Percentiles rank a stretch among this genome's conserved stretches.
Conservation (phyloP, 1,140 invertebrate genomes). For the Anastatus disparis region DNA sequence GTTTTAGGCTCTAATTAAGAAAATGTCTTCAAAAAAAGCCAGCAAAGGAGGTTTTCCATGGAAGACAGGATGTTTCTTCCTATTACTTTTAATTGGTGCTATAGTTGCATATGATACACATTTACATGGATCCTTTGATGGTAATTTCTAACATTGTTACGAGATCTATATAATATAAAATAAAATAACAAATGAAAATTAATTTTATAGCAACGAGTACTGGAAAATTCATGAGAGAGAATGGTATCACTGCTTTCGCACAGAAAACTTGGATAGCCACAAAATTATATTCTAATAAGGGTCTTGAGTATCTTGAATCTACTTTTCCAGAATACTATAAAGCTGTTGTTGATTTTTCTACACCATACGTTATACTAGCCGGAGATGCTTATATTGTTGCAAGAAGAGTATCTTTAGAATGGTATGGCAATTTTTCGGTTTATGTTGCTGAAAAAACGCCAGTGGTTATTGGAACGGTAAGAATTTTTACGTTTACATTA, state of each 20-base stretch:
- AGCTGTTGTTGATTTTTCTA: conserved; percentile 65
- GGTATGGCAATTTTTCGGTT: conserved; percentile 67
- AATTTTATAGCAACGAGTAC: conserved; percentile 66
- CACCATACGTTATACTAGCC: conserved; percentile 72
- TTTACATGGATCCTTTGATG: conserved; percentile 60
- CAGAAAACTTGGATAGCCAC: conserved; percentile 70
- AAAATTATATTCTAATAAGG: conserved; percentile 68
- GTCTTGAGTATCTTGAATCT: conserved; percentile 73
- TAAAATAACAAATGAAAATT: neutral
- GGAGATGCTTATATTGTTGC: conserved; percentile 69
- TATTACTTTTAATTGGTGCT: conserved; percentile 56
- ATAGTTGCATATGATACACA: conserved; percentile 59
- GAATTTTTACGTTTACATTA: conserved; percentile 50
- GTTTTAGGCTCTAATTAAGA: conserved; percentile 53
- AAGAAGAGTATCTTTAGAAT: conserved; percentile 65
- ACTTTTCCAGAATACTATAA: conserved; percentile 75
- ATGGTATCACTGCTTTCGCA: conserved; percentile 71
- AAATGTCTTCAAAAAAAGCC: conserved; percentile 59
- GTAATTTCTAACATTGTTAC: conserved; percentile 47
- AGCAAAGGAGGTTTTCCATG: conserved; percentile 58
- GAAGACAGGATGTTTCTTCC: conserved; percentile 56
- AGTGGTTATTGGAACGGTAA: conserved; percentile 69
- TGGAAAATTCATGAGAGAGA: conserved; percentile 71
- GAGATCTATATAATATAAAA: conserved; percentile 7
- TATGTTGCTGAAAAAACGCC: conserved; percentile 73